Base-by-base conservation (phyloP, 2,888 invertebrate species). In the Eupithecia abbreviata region DNA sequence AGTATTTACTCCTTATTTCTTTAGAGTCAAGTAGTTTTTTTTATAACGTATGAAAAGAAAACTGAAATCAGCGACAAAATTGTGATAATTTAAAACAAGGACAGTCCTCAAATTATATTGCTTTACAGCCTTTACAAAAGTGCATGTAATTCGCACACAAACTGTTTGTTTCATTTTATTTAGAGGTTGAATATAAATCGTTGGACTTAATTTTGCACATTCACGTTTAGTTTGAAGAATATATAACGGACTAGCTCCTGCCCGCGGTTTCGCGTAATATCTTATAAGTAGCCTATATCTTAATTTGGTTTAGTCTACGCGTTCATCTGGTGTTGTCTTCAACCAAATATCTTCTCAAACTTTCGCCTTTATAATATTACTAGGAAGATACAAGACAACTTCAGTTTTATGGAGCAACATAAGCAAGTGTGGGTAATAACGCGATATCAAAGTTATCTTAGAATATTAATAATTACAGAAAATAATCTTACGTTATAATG, bases 111-210 rank as follows among this genome's bases (percentile, higher is more conserved):
- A 43, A 43, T 68, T 18, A 68, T 45, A 43, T 43, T 67, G 67
- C 67, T 42, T 45, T 68, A 45, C 45, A 68, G n/a, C 43, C 67
- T 68, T 42, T n/a, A 18, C 67, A 43, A 43, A 68, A 68, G 43
- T 68, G 43, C 67, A 43, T 68, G 67, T 68, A 42, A 68, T 68
- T n/a, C 18, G 42, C 43, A 43, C 43, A n/a, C 43, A 41, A 43
- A 43, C n/a, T 45, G 67, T 43, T 45, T 3, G 15, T 10, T 45
- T 68, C 4, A 68, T n/a, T 42, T 30, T 68, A 43, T 68, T 68
- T 68, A 43, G 43, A 68, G 67, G 67, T 68, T 43, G 43, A 45
- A 68, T 45, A 30, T 62, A 62, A 62, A 30, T 62, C 12, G 62
- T 68, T 4, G 45, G n/a, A 68, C 45, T 43, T 4, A 42, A 15